These are phyloP conservation scores for Mormyrus hasselquistii DNA, from an alignment of 2,797 vertebrate species.

Conservation along the genomic window DNA sequence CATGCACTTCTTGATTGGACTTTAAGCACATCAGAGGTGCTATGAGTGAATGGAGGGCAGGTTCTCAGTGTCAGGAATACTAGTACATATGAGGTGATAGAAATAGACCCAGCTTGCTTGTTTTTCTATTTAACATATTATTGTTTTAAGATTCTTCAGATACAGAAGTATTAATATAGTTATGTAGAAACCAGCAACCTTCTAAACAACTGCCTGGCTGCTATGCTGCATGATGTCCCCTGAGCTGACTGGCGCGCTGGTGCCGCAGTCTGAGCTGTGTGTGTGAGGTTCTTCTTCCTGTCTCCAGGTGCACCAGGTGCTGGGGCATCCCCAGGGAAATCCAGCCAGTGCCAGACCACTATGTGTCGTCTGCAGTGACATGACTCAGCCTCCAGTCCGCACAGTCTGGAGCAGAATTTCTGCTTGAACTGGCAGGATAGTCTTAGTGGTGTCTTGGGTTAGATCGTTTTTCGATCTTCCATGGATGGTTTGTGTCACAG, in stretches of 20 bases:
- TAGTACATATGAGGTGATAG: not conserved
- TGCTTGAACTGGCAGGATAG: not conserved
- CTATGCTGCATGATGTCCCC: not conserved
- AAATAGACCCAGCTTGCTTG: not conserved
- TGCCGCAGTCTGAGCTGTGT: not conserved
- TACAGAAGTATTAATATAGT: not conserved
- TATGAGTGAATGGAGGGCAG: not conserved
- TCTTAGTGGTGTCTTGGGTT: not conserved
- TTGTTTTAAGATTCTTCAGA: not conserved
- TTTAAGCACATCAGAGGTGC: not conserved
- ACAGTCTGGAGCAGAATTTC: not conserved
- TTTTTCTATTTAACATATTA: not conserved
- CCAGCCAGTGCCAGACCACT: not conserved
- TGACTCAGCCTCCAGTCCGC: not conserved
- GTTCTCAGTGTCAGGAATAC: not conserved
- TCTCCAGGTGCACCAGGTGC: not conserved
- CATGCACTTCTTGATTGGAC: not conserved
- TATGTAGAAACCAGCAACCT: not conserved
- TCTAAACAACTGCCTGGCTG: not conserved
- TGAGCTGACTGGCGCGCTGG: not conserved
- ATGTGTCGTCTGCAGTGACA: not conserved
- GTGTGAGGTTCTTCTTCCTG: not conserved
- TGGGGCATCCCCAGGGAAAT: not conserved
- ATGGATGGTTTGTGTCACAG: not conserved
- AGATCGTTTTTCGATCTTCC: not conserved